Evolutionary conservation across 2,888 invertebrate genomes (phyloP).

Genomic region (Limenitis camilla): DNA sequence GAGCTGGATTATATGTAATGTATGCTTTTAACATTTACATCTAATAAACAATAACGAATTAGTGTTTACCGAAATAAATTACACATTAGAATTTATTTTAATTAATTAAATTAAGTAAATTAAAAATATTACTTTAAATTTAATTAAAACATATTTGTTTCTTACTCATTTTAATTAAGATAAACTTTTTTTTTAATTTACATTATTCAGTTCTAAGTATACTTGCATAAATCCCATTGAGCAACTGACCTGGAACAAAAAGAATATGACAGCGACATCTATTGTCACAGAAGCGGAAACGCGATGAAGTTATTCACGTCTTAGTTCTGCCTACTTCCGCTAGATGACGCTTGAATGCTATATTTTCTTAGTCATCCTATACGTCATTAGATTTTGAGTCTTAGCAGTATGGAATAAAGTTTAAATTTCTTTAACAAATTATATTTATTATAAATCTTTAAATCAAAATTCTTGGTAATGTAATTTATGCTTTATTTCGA

Average conservation of each 20-base stretch:
- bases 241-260: conserved; percentile 1
- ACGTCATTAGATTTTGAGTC: not conserved
- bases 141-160: no score
- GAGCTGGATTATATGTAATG: no score
- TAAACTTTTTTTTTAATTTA: no score
- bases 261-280: conserved; percentile 32
- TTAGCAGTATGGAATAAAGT: not conserved
- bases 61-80: no score
- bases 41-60: no score
- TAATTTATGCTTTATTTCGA: not conserved
- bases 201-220: no score
- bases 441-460: conserved; percentile 3
- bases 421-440: not conserved
- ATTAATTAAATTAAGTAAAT: no score
- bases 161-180: no score
- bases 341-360: conserved; percentile 29
- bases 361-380: not conserved
- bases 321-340: conserved; percentile 26
- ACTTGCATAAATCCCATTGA: no score
- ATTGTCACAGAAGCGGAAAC: conserved; percentile 9
- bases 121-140: no score
- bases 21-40: no score
- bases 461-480: not conserved
- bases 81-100: no score
- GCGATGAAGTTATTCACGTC: not conserved